Evolutionary conservation across 2,888 invertebrate genomes (phyloP), one percentile per base, ranked within the genome.

Genomic region (Epinotia demarniana): DNA sequence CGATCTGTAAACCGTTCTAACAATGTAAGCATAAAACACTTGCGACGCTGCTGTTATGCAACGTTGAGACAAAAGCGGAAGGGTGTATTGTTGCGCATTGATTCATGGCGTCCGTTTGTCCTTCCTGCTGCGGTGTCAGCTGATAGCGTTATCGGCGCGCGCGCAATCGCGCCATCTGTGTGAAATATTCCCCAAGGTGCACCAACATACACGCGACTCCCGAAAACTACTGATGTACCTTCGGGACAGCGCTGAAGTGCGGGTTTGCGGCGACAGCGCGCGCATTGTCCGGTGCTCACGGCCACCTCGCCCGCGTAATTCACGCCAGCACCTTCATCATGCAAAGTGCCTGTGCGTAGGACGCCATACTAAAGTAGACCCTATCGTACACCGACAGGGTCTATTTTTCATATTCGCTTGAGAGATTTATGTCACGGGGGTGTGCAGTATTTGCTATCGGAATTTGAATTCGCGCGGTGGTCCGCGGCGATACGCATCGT

Each of bases 231-330:
- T 6, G 12, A 19, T 9, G 11, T 58, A 58, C 58, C 69, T 69
- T 69, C 69, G 46, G 27, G 27, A 27, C 19, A 60, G 46, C 27
- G 46, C 58, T 0, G 33, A 3, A 57, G 16, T 39, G 60, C 67
- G 53, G 53, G 13, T 18, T 23, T 57, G 18, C 63, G 57, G 27
- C 53, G 18, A 12, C 75, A 46, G 23, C 67, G 53, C 27, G 74
- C 72, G 74, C 72, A 58, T 18, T 58, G 27, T n/a, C 16, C 27
- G 13, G 46, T 43, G 69, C 43, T 18, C 33, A 80, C 91, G 92
- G 90, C 90, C 90, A 92, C 88, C 90, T 90, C 86, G 89, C 83
- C 83, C 91, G 92, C 92, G 92, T 92, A 93, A 93, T 93, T 93
- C 93, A 92, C 93, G 92, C 92, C 91, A 88, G 86, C 84, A 88